Percentiles rank a stretch among this genome's conserved stretches.
These are phyloP conservation scores for Pseudococcus viburni DNA, from an alignment of 2,888 invertebrate genomes.

Conservation along the genomic window DNA sequence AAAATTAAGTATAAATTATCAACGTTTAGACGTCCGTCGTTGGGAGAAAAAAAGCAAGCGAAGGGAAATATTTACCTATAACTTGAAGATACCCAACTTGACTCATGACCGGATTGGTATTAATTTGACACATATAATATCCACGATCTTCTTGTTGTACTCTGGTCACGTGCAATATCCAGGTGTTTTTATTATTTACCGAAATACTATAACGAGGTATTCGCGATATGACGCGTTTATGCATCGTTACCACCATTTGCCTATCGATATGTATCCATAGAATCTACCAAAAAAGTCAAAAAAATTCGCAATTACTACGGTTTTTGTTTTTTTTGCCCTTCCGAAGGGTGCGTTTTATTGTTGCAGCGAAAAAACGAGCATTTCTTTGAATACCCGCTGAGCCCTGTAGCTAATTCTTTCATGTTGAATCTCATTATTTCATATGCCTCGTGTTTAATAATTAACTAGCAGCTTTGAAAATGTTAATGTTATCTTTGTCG, in stretches of 20 bases:
- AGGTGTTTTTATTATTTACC: slow-evolving; percentile 92
- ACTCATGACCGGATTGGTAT: slow-evolving; percentile 95
- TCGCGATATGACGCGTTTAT: slow-evolving; percentile 90
- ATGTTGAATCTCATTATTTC: slow-evolving; percentile 63
- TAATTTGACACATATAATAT: slow-evolving; percentile 91
- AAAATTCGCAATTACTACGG: background rate
- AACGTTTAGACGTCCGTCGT: background rate
- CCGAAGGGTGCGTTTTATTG: background rate
- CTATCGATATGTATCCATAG: slow-evolving; percentile 96
- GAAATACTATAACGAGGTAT: slow-evolving; percentile 91
- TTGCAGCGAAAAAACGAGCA: slow-evolving; percentile 9
- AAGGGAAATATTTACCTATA: slow-evolving; percentile 80
- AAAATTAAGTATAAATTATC: background rate
- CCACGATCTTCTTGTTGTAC: slow-evolving; percentile 93
- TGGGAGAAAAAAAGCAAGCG: background rate
- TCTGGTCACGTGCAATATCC: slow-evolving; percentile 90
- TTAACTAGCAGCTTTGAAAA: slow-evolving; percentile 37
- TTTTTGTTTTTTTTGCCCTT: background rate
- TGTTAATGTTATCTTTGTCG: slow-evolving; percentile 16
- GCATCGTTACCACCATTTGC: slow-evolving; percentile 93
- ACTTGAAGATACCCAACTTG: slow-evolving; percentile 94
- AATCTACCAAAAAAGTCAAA: slow-evolving; percentile 76
- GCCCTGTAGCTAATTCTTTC: slow-evolving; percentile 35
- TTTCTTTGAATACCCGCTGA: background rate
- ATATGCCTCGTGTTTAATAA: slow-evolving; percentile 63